Evolutionary conservation across 2,113 vertebrate genomes (phyloP).

Genomic region (Anhinga rufa): DNA sequence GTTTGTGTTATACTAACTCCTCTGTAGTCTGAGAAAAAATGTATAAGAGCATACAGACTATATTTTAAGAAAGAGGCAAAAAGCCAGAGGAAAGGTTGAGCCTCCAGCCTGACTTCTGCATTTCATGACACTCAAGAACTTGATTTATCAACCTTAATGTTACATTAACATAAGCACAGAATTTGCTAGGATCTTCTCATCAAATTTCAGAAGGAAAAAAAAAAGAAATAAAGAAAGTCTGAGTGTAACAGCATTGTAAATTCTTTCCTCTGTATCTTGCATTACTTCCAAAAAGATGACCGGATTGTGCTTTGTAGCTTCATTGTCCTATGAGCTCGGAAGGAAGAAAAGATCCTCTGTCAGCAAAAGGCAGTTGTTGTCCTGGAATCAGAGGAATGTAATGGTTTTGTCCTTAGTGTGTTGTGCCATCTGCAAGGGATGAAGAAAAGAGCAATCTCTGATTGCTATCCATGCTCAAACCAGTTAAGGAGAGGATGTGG

Average conservation of each 20-base stretch:
- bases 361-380: background rate
- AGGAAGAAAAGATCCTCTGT: background rate
- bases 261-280: background rate
- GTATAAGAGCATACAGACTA: background rate
- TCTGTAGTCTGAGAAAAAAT: background rate
- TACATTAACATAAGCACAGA: background rate
- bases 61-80: background rate
- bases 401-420: background rate
- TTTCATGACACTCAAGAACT: constrained; percentile 2
- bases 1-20: background rate
- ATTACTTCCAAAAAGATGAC: background rate
- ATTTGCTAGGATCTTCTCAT: background rate
- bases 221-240: background rate
- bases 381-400: background rate
- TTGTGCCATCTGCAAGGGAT: background rate
- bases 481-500: background rate
- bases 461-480: background rate
- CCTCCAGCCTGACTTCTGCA: background rate
- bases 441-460: background rate
- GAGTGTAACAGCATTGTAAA: background rate
- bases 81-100: background rate
- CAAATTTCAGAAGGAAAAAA: background rate
- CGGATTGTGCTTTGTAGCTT: background rate
- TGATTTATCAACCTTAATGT: constrained; percentile 13
- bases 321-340: background rate